Evolutionary conservation across 2,113 vertebrate species (phyloP).

Genomic region (Tapirus terrestris): DNA sequence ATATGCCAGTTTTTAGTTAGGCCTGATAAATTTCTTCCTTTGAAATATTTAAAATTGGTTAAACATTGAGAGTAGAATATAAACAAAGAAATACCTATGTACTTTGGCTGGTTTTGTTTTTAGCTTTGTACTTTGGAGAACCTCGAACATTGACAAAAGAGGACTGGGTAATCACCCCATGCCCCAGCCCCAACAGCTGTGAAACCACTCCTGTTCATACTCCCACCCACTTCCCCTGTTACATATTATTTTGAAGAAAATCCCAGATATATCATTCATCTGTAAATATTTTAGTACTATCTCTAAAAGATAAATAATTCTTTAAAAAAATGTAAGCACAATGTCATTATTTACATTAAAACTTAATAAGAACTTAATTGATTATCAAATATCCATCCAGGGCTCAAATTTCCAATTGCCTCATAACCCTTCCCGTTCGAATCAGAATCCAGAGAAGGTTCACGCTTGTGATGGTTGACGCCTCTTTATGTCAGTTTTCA

Average conservation of each 20-base stretch:
- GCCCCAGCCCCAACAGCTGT: background rate
- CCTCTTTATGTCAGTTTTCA: background rate
- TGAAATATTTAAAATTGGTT: constrained; percentile 49
- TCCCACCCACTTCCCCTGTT: background rate
- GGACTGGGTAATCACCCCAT: background rate
- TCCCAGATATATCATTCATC: background rate
- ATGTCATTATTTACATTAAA: background rate
- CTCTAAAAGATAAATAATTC: background rate
- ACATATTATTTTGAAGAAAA: background rate
- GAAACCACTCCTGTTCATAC: rapidly evolving
- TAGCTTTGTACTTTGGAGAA: background rate
- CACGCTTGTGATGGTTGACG: background rate
- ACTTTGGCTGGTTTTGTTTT: constrained; percentile 29
- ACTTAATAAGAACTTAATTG: background rate
- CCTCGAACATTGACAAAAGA: background rate
- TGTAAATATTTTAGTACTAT: background rate
- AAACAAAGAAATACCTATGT: constrained; percentile 41
- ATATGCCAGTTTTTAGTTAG: background rate
- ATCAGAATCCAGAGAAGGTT: background rate
- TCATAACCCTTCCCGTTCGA: background rate
- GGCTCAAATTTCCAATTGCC: background rate
- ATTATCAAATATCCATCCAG: background rate
- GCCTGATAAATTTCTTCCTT: background rate
- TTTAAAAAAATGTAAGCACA: background rate
- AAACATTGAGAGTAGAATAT: background rate